Evolutionary conservation across 1,140 invertebrate genomes (phyloP), one percentile per base, ranked within the genome.

Genomic region (Cherax destructor): DNA sequence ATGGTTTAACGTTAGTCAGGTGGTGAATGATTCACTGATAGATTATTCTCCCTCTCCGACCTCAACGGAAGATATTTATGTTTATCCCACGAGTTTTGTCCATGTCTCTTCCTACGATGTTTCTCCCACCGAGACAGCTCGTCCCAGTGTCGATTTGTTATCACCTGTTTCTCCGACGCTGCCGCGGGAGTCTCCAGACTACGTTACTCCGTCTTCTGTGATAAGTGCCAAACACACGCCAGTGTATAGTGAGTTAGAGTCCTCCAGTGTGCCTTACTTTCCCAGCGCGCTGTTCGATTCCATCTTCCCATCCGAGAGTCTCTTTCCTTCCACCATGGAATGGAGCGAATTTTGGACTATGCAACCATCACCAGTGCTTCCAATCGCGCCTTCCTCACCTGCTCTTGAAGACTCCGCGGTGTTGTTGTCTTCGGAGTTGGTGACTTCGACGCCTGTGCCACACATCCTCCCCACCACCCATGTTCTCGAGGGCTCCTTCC

Each of bases 301-400:
- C 65, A 49, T 61, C 30, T 59, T 56, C 52, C 85, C 85, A 9
- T 86, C 74, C n/a, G 52, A 7, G 49, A 86, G 74, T 52, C 1
- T 88, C 80, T 80, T 81, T 41, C 47, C 79, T 76, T 88, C 79
- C 11, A 72, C 80, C 4, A 56, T 74, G 24, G 79, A 80, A 81
- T 80, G 59, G 78, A 88, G 86, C 50, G 78, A 69, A 79, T 85
- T 56, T 47, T 72, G 24, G 16, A 21, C 50, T 41, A 81, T 83
- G 59, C 74, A 91, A 49, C 83, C 89, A 86, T 77, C 89, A 24
- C 89, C 89, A 86, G 89, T 91, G 89, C 89, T 91, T 91, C 89
- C 89, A 69, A 59, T 65, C 61, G 56, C 50, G 69, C 74, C 89
- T 86, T 91, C 89, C 89, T 91, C 89, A 24, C 74, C 49, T 4